phyloP scores from a whole-genome alignment of 2,888 invertebrate genomes.

The Lasioglossum vierecki region DNA sequence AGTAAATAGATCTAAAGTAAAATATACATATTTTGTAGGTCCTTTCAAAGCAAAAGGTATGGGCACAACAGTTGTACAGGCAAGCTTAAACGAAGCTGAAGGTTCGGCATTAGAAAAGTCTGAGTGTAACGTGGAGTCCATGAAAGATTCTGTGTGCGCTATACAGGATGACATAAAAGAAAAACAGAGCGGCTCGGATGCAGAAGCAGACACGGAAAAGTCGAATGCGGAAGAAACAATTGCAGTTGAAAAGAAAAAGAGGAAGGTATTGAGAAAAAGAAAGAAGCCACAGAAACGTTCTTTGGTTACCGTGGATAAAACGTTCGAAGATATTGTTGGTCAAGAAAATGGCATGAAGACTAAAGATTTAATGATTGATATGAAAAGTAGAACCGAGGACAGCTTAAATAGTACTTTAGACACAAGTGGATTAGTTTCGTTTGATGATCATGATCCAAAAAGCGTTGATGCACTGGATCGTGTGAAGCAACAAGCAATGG shows the following conservation, averaged over 20 bases:
- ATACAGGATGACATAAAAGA: conserved; percentile 84
- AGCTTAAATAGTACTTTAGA: conserved; percentile 64
- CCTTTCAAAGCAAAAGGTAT: conserved; percentile 85
- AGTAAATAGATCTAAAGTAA: not conserved
- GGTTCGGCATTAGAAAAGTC: conserved; percentile 72
- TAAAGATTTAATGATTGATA: conserved; percentile 66
- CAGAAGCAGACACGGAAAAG: conserved; percentile 84
- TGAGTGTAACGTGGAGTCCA: conserved; percentile 54
- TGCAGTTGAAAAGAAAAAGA: conserved; percentile 85
- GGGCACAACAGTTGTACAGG: conserved; percentile 81
- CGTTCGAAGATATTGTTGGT: conserved; percentile 70
- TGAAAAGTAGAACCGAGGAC: conserved; percentile 65
- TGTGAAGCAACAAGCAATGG: conserved; percentile 78
- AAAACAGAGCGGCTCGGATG: conserved; percentile 80
- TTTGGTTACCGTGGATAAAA: conserved; percentile 67
- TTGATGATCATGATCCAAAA: conserved; percentile 69
- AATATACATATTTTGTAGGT: conserved; percentile 82
- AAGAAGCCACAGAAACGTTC: conserved; percentile 85
- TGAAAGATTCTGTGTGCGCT: conserved; percentile 70
- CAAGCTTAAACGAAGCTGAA: conserved; percentile 84
- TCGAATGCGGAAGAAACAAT: conserved; percentile 85
- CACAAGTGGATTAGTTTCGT: conserved; percentile 56
- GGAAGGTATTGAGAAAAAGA: conserved; percentile 88
- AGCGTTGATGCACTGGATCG: conserved; percentile 77
- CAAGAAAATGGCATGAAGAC: conserved; percentile 69